Base-by-base conservation (phyloP, 1,140 invertebrate species). In the Psix sp. region DNA sequence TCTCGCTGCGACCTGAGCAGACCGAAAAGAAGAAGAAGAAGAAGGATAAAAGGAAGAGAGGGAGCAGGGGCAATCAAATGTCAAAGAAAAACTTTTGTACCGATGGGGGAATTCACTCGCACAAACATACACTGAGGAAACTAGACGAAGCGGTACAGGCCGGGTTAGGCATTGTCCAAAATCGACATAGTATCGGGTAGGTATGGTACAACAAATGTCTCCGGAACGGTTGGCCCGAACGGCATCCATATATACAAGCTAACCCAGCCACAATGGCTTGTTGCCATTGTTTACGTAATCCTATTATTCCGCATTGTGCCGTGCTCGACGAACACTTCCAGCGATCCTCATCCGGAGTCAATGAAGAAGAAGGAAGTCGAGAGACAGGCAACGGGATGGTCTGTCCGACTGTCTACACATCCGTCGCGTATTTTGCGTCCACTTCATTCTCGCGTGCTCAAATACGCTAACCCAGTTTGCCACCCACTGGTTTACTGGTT, bases 241-340 rank as follows among this genome's bases (percentile, higher is more conserved):
- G 68, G 65, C 49, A 56, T 65, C 52, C 74, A 51, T 76, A 76
- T 29, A 29, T 67, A 73, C 65, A 73, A 38, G 60, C 77, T 78
- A 74, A 73, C 76, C 51, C 60, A 56, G 48, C 80, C 80, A 86
- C 84, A 86, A 86, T 85, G 78, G 74, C 80, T 84, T 84, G 83
- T 86, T 84, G 82, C 80, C 83, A 82, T 87, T 86, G 84, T 87
- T 86, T 84, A 85, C 83, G 83, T 85, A 86, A 87, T 87, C 84
- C 85, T 84, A 85, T 86, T 86, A 86, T 86, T 86, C 81, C 77
- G 80, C 80, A 84, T 83, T 83, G 82, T 82, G 65, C 56, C 67
- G 67, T 67, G 56, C 68, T 68, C 67, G 54, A 56, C 57, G 63
- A 76, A 76, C 74, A 76, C 74, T 76, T 76, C 54, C 74, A 76